Conservation (phyloP, 2,888 invertebrate genomes). For the Apoda limacodes region DNA sequence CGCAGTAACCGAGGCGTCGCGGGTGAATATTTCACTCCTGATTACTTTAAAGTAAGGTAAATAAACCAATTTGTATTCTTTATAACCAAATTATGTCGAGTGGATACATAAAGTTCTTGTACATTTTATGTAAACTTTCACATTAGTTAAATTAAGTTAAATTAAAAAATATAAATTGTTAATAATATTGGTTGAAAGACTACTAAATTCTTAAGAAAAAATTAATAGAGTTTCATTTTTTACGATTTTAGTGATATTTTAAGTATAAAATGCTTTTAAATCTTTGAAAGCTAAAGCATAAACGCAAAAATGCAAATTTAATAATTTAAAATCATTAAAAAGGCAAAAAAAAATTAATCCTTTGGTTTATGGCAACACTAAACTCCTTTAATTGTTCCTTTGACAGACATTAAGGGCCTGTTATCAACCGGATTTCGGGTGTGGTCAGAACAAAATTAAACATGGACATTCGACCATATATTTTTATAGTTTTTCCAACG, state of each 20-base stretch:
- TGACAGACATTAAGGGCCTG: slow-evolving; percentile 59
- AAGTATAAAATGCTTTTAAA: not conserved
- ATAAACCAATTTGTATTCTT: no score
- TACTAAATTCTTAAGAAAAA: not conserved
- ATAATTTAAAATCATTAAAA: slow-evolving; percentile 9
- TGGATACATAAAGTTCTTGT: no score
- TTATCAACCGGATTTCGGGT: slow-evolving; percentile 48
- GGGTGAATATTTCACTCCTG: slow-evolving; percentile 51
- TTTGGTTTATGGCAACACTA: slow-evolving; percentile 53
- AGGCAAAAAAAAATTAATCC: slow-evolving; percentile 40
- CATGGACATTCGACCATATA: slow-evolving; percentile 51
- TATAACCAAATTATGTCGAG: no score
- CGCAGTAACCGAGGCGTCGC: slow-evolving; percentile 41
- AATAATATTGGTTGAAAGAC: no score
- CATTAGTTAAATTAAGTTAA: no score
- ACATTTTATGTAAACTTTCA: no score
- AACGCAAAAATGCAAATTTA: slow-evolving; percentile 3
- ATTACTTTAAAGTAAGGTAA: slow-evolving; percentile 41
- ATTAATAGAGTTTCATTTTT: slow-evolving; percentile 1
- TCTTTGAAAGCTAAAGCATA: slow-evolving; percentile 1
- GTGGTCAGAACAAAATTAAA: slow-evolving; percentile 54
- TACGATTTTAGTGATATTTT: not conserved
- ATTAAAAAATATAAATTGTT: no score
- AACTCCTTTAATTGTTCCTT: slow-evolving; percentile 62
- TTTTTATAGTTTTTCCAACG: slow-evolving; percentile 52